Conservation (phyloP, 2,113 vertebrate genomes). For the Platycercus adscitus region DNA sequence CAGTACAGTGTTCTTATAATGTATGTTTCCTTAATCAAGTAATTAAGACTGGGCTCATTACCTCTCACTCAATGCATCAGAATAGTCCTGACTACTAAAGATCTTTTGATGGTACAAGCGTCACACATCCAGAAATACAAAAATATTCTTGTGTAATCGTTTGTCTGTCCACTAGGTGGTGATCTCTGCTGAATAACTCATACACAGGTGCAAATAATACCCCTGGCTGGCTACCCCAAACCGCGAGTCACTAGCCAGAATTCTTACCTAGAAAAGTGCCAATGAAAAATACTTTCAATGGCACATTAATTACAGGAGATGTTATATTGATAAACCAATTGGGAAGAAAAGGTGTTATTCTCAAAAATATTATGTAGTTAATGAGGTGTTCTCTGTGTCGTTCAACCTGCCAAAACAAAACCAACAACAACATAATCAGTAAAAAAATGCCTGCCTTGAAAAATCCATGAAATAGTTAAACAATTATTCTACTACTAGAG, state of each 20-base stretch:
- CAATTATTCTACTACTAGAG: neutral
- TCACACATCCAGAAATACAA: neutral
- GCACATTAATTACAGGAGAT: slow-evolving; percentile 96
- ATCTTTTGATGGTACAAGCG: neutral
- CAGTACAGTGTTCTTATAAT: neutral
- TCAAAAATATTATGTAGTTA: slow-evolving; percentile 99
- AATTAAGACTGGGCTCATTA: neutral
- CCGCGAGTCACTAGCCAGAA: neutral
- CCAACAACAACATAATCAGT: neutral
- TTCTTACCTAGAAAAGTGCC: slow-evolving; percentile 96
- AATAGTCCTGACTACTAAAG: neutral
- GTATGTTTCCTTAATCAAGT: neutral
- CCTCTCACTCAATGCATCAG: neutral
- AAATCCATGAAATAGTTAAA: neutral
- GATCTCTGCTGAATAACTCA: neutral
- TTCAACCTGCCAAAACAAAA: slow-evolving; percentile 84
- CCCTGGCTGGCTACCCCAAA: neutral
- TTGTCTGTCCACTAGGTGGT: neutral
- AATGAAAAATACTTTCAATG: slow-evolving; percentile 95
- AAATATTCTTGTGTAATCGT: neutral
- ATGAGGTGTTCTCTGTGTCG: slow-evolving; percentile 95
- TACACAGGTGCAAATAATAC: accelerated
- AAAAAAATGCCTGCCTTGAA: neutral
- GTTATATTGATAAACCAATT: slow-evolving; percentile 99
- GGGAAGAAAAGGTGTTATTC: slow-evolving; percentile 98